Evolutionary conservation across 2,888 invertebrate genomes (phyloP), one percentile per base, ranked within the genome.

Genomic region (Didymodactylos carnosus): DNA sequence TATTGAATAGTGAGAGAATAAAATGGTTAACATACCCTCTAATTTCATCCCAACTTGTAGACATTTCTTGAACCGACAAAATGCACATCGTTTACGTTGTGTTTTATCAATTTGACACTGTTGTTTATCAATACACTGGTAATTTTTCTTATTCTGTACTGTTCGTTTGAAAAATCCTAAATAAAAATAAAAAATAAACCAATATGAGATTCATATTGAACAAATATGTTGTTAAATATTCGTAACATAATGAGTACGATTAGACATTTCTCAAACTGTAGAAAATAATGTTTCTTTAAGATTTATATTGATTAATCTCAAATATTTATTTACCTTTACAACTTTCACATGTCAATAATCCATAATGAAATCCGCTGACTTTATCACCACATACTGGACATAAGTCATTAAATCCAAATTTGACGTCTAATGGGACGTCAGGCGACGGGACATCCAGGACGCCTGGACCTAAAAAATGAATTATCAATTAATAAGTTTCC

Each of bases 101-200:
- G 94, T 94, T 86, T 98, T 98, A 87, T 98, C 97, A 83, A 98
- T 98, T 86, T 93, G 94, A 87, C 98, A 98, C 84, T 90, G 90
- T 79, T 94, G 87, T 83, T 97, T 97, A 78, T 95, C 97, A 75
- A 97, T 95, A 86, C 98, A 98, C 78, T 94, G 94, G 75, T 83
- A 83, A 29, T 95, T 94, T 87, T 98, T 98, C 87, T 98, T 97
- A 86, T 98, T 98, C 86, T 98, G 98, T 80, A 98, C 98, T 84
- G 98, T 98, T 83, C 98, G 88, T 87, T 98, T 95, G 88, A 95
- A 95, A 87, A 95, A 95, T 75, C 94, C 94, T 71, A 23, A n/a
- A n/a, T n/a, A n/a, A n/a, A 6, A 19, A 19, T 2, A 25, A 23
- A 25, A 70, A 70, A 7, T n/a, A n/a, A n/a, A n/a, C n/a, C n/a